Percentiles rank a stretch among this genome's conserved stretches.
Conservation (phyloP, 2,113 vertebrate genomes). For the Bolborhynchus lineola region DNA sequence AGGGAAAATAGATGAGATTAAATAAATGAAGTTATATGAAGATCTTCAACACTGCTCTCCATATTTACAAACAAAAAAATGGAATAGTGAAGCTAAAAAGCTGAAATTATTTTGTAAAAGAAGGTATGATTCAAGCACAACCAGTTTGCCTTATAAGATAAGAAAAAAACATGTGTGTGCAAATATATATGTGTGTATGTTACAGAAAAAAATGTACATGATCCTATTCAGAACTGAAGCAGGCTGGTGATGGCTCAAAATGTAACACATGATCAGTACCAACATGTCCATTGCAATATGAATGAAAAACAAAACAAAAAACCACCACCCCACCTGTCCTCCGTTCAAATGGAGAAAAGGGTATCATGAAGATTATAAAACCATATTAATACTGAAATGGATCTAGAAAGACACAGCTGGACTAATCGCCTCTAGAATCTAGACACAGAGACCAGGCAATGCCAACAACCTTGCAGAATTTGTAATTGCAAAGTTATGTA, state of each 20-base stretch:
- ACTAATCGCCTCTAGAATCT: background rate
- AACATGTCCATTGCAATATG: background rate
- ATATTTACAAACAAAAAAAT: background rate
- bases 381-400: background rate
- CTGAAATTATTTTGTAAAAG: background rate
- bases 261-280: background rate
- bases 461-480: background rate
- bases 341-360: rapidly evolving
- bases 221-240: background rate
- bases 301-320: background rate
- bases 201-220: background rate
- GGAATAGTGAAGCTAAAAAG: background rate
- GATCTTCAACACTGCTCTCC: background rate
- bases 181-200: background rate
- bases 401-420: background rate
- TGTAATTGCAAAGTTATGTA: background rate
- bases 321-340: rapidly evolving
- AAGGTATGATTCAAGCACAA: background rate
- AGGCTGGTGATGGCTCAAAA: background rate
- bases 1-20: background rate
- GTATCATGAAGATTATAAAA: background rate
- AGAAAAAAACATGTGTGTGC: background rate
- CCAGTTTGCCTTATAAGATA: background rate
- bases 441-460: background rate
- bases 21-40: background rate